Conservation (phyloP, 2,888 invertebrate species). For the Ophion ellenae region DNA sequence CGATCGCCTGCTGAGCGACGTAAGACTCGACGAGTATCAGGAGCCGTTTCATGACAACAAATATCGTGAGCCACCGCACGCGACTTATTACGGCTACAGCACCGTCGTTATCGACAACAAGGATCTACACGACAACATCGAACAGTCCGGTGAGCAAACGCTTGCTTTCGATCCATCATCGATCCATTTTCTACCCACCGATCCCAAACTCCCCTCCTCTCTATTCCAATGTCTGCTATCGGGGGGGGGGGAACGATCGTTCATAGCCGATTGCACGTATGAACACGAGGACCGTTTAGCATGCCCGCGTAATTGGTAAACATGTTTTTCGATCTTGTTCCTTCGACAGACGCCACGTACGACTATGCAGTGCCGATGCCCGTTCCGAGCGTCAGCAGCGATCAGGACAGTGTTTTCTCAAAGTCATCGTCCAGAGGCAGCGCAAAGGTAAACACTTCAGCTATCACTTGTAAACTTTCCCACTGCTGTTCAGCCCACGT, state of each 20-base stretch:
- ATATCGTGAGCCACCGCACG: constrained; percentile 81
- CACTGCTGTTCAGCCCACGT: background rate
- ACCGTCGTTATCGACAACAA: constrained; percentile 83
- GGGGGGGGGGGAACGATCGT: background rate
- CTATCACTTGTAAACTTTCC: constrained; percentile 5
- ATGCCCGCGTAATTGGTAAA: constrained; percentile 37
- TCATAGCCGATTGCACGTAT: background rate
- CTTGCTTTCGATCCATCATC: constrained; percentile 55
- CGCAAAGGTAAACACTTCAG: constrained; percentile 78
- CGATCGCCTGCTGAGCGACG: constrained; percentile 82
- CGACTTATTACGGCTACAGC: constrained; percentile 83
- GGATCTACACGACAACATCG: constrained; percentile 83
- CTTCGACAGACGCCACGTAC: constrained; percentile 81
- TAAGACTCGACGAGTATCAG: constrained; percentile 83
- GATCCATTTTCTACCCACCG: background rate
- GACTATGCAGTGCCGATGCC: constrained; percentile 83
- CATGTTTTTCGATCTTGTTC: constrained; percentile 59
- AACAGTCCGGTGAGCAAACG: constrained; percentile 80
- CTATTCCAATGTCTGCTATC: background rate
- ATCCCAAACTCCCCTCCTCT: background rate
- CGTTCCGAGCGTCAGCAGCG: constrained; percentile 82
- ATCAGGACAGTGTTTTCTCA: constrained; percentile 83
- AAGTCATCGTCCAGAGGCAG: constrained; percentile 83
- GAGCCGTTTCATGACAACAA: constrained; percentile 83
- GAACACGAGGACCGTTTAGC: constrained; percentile 1